Evolutionary conservation across 2,113 vertebrate genomes (phyloP).

Genomic region (Leucoraja erinaceus): DNA sequence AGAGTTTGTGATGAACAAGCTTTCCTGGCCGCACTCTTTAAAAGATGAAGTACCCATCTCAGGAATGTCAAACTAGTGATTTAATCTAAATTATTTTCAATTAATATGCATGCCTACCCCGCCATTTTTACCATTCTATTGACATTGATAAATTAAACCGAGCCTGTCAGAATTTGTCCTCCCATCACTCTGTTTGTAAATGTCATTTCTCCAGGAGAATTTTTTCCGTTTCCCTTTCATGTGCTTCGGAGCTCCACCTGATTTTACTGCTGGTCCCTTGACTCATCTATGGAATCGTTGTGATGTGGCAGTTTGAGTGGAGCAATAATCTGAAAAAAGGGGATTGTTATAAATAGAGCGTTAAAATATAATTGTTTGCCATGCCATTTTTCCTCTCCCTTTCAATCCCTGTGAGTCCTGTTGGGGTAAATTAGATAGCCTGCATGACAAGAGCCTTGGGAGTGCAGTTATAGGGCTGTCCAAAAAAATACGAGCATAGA

Average conservation of each 20-base stretch:
- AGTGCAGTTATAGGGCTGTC: constrained; percentile 74
- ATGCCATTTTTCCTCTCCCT: constrained; percentile 62
- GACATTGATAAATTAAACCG: constrained; percentile 96
- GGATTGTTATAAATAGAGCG: constrained; percentile 78
- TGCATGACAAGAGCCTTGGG: constrained; percentile 82
- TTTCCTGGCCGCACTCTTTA: constrained; percentile 75
- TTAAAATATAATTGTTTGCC: constrained; percentile 86
- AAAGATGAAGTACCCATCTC: constrained; percentile 96
- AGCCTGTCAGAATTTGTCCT: constrained; percentile 78
- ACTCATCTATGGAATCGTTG: constrained; percentile 66
- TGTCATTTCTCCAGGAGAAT: constrained; percentile 66
- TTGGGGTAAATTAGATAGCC: constrained; percentile 79
- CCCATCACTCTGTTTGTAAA: constrained; percentile 79
- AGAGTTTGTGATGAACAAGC: constrained; percentile 72
- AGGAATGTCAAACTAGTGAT: constrained; percentile 88
- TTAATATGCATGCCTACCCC: constrained; percentile 94
- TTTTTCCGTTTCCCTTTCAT: constrained; percentile 43
- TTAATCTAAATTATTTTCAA: constrained; percentile 99
- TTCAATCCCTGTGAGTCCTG: constrained; percentile 69
- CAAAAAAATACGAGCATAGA: constrained; percentile 64
- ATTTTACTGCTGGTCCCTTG: constrained; percentile 61
- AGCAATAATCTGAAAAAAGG: constrained; percentile 68
- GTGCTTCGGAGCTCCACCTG: constrained; percentile 63
- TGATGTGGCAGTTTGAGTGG: constrained; percentile 65
- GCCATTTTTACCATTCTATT: constrained; percentile 75